phyloP scores from a whole-genome alignment of 2,113 vertebrate genomes.

The Copsychus sechellarum region DNA sequence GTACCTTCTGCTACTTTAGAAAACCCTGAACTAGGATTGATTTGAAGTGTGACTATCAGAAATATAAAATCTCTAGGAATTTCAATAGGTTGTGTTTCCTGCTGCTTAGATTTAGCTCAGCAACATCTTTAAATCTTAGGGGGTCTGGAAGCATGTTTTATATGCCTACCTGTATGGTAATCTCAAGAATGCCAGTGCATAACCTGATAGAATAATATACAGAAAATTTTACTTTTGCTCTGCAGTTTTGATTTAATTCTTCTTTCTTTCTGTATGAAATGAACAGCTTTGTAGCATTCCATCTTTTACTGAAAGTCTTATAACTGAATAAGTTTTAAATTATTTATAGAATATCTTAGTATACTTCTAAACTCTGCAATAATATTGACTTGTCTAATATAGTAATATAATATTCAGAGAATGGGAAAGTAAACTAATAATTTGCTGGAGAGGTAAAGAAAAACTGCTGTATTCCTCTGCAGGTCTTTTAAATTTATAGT shows the following conservation, averaged over 20 bases:
- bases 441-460: slow-evolving; percentile 23
- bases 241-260: not conserved
- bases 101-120: slow-evolving; percentile 4
- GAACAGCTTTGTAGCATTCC: not conserved
- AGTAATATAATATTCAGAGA: not conserved
- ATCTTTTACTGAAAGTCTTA: not conserved
- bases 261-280: not conserved
- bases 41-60: slow-evolving; percentile 31
- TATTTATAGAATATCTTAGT: slow-evolving; percentile 39
- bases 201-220: not conserved
- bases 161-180: not conserved
- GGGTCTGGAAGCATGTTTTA: not conserved
- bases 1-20: slow-evolving; percentile 42
- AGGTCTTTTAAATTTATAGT: not conserved
- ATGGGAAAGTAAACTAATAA: slow-evolving; percentile 34
- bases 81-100: slow-evolving; percentile 35
- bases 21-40: not conserved
- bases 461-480: slow-evolving; percentile 23
- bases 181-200: not conserved
- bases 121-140: not conserved
- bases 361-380: not conserved
- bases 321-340: not conserved
- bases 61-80: slow-evolving; percentile 19
- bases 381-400: not conserved
- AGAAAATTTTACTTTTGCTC: not conserved